Evolutionary conservation across 2,797 vertebrate genomes (phyloP), one percentile per base, ranked within the genome.

Genomic region (Gambelia wislizenii): DNA sequence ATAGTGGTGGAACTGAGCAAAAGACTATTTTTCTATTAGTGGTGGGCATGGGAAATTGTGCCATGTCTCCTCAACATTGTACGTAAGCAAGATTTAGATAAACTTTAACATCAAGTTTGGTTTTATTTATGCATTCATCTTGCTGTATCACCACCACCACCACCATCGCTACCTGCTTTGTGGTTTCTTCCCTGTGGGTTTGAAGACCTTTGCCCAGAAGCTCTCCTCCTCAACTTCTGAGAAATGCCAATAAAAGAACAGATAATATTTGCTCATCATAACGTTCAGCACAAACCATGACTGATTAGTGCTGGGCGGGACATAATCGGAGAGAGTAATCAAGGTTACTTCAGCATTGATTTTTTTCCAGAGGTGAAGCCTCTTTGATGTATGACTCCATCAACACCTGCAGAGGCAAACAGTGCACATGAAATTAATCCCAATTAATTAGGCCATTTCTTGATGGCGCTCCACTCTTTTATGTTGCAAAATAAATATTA

Each of bases 341-440:
- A 97, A 96, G 95, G 95, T 96, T 96, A 96, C 93, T 95, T 95
- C 92, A 93, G 92, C 95, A 97, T 97, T 96, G 96, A 96, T 97
- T 97, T 97, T 49, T 96, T 95, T 94, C 95, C 88, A 93, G 96
- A 95, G 94, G 93, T 96, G 96, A 96, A 95, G 88, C 91, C 49
- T 95, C 85, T 97, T 96, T 97, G 96, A 97, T 97, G 89, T 95
- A 97, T 97, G 94, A 94, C 94, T 96, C 94, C 94, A 96, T 96
- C 96, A 96, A 96, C 95, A 96, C 87, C 91, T 96, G 94, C 94
- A 96, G 94, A 95, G 94, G 91, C 95, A 96, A 96, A 96, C 96
- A 95, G 96, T 96, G 92, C 93, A 95, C 96, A 96, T 91, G 90
- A 97, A 96, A 97, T 97, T 97, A 97, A 97, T 97, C 94, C 96